A percentile compares a stretch with the other conserved stretches of the same genome.
These are phyloP conservation scores for Acromyrmex heyeri DNA, from an alignment of 1,140 invertebrate species.

Conservation along the genomic window DNA sequence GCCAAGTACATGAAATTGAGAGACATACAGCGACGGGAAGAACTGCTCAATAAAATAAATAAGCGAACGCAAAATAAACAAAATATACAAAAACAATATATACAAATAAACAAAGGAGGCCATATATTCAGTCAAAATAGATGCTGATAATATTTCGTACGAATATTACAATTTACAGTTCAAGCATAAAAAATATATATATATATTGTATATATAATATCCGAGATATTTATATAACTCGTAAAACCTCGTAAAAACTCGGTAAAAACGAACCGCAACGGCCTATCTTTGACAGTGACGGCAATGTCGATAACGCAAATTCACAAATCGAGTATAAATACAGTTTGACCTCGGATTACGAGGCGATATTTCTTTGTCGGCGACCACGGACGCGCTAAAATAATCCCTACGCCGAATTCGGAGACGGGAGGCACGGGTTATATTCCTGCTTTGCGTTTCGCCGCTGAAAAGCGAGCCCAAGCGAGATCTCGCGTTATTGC, in stretches of 20 bases:
- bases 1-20: not conserved
- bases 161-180: too few relatives aligned
- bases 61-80: not conserved
- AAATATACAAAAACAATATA: too few relatives aligned
- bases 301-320: not conserved
- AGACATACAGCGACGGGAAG: not conserved
- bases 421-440: not conserved
- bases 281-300: not conserved
- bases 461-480: not conserved
- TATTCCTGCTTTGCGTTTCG: conserved; percentile 2
- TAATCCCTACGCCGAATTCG: conserved; percentile 31
- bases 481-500: not conserved
- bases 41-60: not conserved
- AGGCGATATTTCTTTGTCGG: conserved; percentile 20
- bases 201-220: not conserved
- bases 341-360: not conserved
- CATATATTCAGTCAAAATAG: too few relatives aligned
- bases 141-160: too few relatives aligned
- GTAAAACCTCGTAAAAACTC: not conserved
- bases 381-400: conserved; percentile 19
- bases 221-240: not conserved
- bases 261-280: not conserved
- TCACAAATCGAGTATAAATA: not conserved
- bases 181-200: not conserved
- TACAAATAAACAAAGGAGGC: too few relatives aligned